Base-by-base conservation (phyloP, 2,797 vertebrate genomes). In the Scolopax bukidnonensis region DNA sequence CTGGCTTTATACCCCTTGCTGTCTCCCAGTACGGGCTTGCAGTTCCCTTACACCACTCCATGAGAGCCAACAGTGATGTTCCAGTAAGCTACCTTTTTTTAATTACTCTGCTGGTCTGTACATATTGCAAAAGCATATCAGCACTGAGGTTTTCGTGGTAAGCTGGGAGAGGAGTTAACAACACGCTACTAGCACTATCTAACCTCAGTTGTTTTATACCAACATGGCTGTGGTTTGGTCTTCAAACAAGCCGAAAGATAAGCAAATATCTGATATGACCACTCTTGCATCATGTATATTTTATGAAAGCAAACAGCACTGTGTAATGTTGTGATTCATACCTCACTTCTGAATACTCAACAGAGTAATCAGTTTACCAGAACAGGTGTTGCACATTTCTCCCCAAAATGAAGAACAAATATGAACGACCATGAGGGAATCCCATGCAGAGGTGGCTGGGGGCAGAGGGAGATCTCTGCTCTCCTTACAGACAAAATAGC, bases 151-250 rank as follows among this genome's bases (percentile, higher is more conserved):
- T 98, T 98, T 96, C 92, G 96, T 94, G 97, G 96, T 90, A 80
- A 95, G 78, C 94, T 69, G 85, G 83, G 77, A 95, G 77, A 91
- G 90, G 94, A 95, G 75, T 95, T 96, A 92, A 95, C 92, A 94
- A 69, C 69, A 50, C 89, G 84, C 68, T 84, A 24, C 80, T 83
- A 87, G 87, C 83, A 14, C 87, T 95, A 79, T 83, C 95, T 94
- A 94, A 97, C 97, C 97, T 97, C 97, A 87, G 80, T 27, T 96
- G 67, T 86, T 96, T 97, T 90, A 97, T 91, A 93, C 95, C 97
- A 84, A 47, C 94, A 63, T 75, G 92, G 81, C 95, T 98, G 98
- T 95, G 98, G 97, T 98, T 97, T 98, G 94, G 69, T 97, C 97
- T 97, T 93, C 97, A 98, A 98, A 98, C 97, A 98, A 97, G 88